Evolutionary conservation across 2,888 invertebrate species (phyloP), one percentile per base, ranked within the genome.

Genomic region (Allacma fusca): DNA sequence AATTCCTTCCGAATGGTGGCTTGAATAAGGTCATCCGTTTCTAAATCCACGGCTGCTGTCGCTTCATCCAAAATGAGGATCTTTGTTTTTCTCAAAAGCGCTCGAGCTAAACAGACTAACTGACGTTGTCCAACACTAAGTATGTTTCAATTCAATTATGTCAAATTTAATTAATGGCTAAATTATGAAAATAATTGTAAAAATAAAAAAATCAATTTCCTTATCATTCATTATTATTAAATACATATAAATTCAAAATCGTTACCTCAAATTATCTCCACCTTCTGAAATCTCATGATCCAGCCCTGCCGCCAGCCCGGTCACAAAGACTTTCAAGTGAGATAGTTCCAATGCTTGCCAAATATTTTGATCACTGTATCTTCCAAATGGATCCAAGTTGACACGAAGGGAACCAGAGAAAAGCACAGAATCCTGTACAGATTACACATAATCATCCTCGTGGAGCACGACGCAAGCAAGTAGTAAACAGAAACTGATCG

Each of bases 1-100:
- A 97, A 97, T 87, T 96, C 94, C 29, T 91, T 90, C 26, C 93
- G 91, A 86, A 97, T 97, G 0, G 86, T 86, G 81, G 91, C 90
- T 89, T 92, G 93, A 86, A 96, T 95, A 79, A 95, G 90, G 85
- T 94, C 94, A 87, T 96, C 95, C 43, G 95, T 96, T 89, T 95
- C 95, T 82, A 95, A 89, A 89, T 96, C 96, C 26, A 96, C 94
- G 81, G 95, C 94, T 69, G 95, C 95, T 50, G 95, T 96, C 67
- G 95, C 95, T 71, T 80, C 78, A 67, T 80, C 80, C 23, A 80
- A 43, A 23, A 80, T 75, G 0, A 83, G 64, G 28, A 83, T 81
- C 23, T 78, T 81, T 0, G 82, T 82, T 67, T 83, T 83, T 1
- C 43, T 40, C 19, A 69, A 23, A 13, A 71, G 43, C 0, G 82